Percentiles rank a stretch among this genome's conserved stretches.
Evolutionary conservation across 1,140 invertebrate genomes (phyloP).

Genomic region (Trichonephila inaurata): DNA sequence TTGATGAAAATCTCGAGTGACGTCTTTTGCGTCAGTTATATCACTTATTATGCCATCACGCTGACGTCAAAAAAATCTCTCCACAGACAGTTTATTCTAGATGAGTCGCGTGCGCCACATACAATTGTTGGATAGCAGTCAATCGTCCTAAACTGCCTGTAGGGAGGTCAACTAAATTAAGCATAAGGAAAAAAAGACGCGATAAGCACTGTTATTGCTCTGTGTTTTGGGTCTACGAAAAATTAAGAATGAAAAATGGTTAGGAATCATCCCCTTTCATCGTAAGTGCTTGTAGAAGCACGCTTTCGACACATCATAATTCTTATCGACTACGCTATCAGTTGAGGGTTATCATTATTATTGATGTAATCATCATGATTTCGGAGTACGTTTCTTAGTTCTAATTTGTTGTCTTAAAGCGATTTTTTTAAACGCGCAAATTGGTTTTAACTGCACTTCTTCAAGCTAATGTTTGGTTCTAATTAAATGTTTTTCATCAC

Average conservation of each 20-base stretch:
- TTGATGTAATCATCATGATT: neutral
- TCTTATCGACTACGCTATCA: neutral
- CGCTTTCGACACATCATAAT: neutral
- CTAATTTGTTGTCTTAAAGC: neutral
- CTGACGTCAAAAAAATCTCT: conserved; percentile 11
- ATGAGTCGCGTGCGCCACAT: conserved; percentile 5
- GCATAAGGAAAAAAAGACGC: neutral
- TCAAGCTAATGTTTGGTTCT: neutral
- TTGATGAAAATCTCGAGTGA: conserved; percentile 17
- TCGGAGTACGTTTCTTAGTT: neutral
- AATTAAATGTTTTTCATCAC: neutral
- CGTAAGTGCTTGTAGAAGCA: conserved; percentile 1
- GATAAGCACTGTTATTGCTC: conserved; percentile 14
- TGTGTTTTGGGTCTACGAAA: neutral
- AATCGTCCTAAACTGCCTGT: neutral
- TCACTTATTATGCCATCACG: neutral
- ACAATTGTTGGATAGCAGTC: neutral
- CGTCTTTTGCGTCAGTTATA: neutral
- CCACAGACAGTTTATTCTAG: neutral
- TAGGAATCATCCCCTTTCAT: neutral
- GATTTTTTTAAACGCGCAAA: neutral
- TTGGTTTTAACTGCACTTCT: neutral
- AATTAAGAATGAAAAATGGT: conserved; percentile 23
- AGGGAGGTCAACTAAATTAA: neutral
- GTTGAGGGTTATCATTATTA: conserved; percentile 8